phyloP scores from a whole-genome alignment of 64 coral and sea anemone genomes.

The Porites australiensis region DNA sequence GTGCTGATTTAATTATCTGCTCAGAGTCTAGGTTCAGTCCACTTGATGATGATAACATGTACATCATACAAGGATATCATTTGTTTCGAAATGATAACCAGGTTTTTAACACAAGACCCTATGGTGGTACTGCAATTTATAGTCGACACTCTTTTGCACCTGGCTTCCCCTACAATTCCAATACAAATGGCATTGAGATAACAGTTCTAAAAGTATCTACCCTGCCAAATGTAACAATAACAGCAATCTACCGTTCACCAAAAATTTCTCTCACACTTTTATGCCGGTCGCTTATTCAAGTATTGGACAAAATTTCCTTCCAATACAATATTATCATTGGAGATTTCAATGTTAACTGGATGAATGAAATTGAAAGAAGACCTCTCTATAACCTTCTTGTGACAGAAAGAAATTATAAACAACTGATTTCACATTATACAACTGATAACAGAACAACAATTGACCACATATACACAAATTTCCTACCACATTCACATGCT shows the following conservation, averaged over 20 bases:
- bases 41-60: background rate
- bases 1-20: slow-evolving; percentile 31
- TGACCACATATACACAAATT: slow-evolving; percentile 62
- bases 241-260: slow-evolving; percentile 49
- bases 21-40: slow-evolving; percentile 31
- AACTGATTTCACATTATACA: slow-evolving; percentile 18
- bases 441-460: slow-evolving; percentile 45
- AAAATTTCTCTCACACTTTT: slow-evolving; percentile 13
- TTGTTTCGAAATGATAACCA: slow-evolving; percentile 33
- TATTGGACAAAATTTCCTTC: slow-evolving; percentile 4
- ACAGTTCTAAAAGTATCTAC: slow-evolving; percentile 24
- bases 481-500: background rate
- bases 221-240: slow-evolving; percentile 27
- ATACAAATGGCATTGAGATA: slow-evolving; percentile 29
- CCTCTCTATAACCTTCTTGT: slow-evolving; percentile 37
- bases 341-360: slow-evolving; percentile 58
- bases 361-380: background rate
- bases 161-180: slow-evolving; percentile 23
- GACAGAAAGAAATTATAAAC: slow-evolving; percentile 44
- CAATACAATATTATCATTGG: slow-evolving; percentile 43
- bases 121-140: slow-evolving; percentile 16
- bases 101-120: background rate
- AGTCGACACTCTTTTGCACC: background rate
- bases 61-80: slow-evolving; percentile 5
- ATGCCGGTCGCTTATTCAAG: slow-evolving; percentile 3